These are phyloP conservation scores for Amia ocellicauda DNA, from an alignment of 2,113 vertebrate genomes.

Conservation along the genomic window DNA sequence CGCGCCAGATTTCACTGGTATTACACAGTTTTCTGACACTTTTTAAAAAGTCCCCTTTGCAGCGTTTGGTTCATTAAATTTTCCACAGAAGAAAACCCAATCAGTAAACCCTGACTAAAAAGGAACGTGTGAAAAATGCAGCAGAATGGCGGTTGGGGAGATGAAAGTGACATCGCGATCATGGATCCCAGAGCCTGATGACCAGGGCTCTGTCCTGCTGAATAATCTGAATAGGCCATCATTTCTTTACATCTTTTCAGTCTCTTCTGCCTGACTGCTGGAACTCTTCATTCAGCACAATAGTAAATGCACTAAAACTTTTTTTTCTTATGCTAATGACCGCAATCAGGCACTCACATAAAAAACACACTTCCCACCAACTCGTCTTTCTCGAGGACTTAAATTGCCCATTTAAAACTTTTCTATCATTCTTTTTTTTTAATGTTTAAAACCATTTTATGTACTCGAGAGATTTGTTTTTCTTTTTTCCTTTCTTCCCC, in stretches of 20 bases:
- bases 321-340: slow-evolving; percentile 96
- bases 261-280: slow-evolving; percentile 80
- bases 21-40: slow-evolving; percentile 42
- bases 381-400: slow-evolving; percentile 31
- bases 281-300: slow-evolving; percentile 93
- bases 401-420: slow-evolving; percentile 25
- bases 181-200: slow-evolving; percentile 76
- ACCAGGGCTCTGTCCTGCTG: slow-evolving; percentile 69
- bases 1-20: slow-evolving; percentile 64
- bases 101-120: slow-evolving; percentile 79
- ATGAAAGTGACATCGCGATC: slow-evolving; percentile 91
- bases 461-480: neutral
- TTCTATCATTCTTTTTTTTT: slow-evolving; percentile 3
- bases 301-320: slow-evolving; percentile 91
- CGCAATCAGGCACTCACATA: slow-evolving; percentile 70
- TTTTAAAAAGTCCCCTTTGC: slow-evolving; percentile 47
- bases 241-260: slow-evolving; percentile 82
- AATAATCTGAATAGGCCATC: slow-evolving; percentile 88
- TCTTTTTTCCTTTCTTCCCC: neutral
- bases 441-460: neutral
- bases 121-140: slow-evolving; percentile 71
- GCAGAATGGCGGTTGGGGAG: slow-evolving; percentile 70
- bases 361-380: slow-evolving; percentile 74
- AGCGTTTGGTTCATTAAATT: slow-evolving; percentile 88
- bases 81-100: slow-evolving; percentile 79